phyloP scores from a whole-genome alignment of 2,888 invertebrate species.

The Hemaris fuciformis region DNA sequence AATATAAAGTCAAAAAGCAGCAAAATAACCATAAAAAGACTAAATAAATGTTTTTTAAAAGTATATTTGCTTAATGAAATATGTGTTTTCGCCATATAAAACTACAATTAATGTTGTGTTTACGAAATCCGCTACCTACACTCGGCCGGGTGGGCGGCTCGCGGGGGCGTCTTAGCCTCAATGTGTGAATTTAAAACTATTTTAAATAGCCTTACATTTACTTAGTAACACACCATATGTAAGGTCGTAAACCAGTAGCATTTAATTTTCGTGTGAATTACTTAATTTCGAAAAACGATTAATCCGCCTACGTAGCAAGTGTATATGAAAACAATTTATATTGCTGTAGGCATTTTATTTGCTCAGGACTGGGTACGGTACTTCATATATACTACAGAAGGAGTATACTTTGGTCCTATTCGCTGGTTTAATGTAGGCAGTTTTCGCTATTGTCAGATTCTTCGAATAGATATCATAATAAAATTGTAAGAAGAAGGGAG shows the following conservation, averaged over 20 bases:
- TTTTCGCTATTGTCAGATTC: too few relatives aligned
- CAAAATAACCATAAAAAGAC: not conserved
- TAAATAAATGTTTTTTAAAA: not conserved
- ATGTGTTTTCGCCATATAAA: conserved; percentile 1
- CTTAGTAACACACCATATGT: not conserved
- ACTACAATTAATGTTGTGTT: conserved; percentile 6
- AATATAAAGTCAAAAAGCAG: not conserved
- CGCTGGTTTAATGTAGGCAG: too few relatives aligned
- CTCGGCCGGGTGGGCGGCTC: not conserved
- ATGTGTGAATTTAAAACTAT: conserved; percentile 6
- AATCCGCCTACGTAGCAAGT: not conserved
- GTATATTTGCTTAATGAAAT: not conserved
- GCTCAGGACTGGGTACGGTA: too few relatives aligned
- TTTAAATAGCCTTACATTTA: not conserved
- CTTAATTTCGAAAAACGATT: too few relatives aligned
- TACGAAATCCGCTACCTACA: conserved; percentile 11
- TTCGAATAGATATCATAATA: too few relatives aligned
- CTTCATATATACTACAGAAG: too few relatives aligned
- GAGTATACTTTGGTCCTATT: too few relatives aligned
- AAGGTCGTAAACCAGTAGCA: too few relatives aligned
- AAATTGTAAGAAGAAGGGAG: too few relatives aligned
- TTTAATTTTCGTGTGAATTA: too few relatives aligned
- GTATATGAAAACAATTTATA: not conserved
- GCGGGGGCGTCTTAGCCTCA: not conserved
- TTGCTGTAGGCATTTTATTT: too few relatives aligned